These are phyloP conservation scores for Enteromius thamalakanensis DNA, from an alignment of 2,797 vertebrate species.

Conservation along the genomic window DNA sequence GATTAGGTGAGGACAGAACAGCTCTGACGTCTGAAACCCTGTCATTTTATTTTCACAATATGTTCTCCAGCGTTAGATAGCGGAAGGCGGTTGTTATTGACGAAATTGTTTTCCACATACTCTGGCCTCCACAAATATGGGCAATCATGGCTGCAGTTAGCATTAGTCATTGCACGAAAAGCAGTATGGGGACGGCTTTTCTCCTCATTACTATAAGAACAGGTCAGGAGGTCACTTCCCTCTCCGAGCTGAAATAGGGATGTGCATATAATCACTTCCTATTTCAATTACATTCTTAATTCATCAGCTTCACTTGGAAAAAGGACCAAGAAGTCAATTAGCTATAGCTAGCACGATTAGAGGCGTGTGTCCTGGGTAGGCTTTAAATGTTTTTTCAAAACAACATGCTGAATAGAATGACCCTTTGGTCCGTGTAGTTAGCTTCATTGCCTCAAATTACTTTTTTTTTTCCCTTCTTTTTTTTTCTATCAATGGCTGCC, in stretches of 20 bases:
- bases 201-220: conserved; percentile 52
- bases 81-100: conserved; percentile 69
- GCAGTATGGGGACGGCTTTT: conserved; percentile 24
- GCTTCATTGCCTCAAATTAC: not conserved
- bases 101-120: conserved; percentile 71
- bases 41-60: conserved; percentile 68
- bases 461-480: too few species aligned
- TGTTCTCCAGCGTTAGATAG: conserved; percentile 62
- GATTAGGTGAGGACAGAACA: conserved; percentile 29
- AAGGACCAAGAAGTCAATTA: not conserved
- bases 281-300: conserved; percentile 9
- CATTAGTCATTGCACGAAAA: conserved; percentile 60
- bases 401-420: not conserved
- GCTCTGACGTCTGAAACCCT: conserved; percentile 54
- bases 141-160: conserved; percentile 60
- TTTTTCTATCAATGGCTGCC: not conserved
- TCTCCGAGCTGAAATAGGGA: conserved; percentile 18
- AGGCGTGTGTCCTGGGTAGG: not conserved
- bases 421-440: not conserved
- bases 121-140: conserved; percentile 62
- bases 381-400: not conserved
- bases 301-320: not conserved
- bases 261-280: conserved; percentile 18
- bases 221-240: conserved; percentile 63
- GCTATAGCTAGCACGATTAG: not conserved